Conservation (phyloP, 2,797 vertebrate species). For the Clarias pachynema region DNA sequence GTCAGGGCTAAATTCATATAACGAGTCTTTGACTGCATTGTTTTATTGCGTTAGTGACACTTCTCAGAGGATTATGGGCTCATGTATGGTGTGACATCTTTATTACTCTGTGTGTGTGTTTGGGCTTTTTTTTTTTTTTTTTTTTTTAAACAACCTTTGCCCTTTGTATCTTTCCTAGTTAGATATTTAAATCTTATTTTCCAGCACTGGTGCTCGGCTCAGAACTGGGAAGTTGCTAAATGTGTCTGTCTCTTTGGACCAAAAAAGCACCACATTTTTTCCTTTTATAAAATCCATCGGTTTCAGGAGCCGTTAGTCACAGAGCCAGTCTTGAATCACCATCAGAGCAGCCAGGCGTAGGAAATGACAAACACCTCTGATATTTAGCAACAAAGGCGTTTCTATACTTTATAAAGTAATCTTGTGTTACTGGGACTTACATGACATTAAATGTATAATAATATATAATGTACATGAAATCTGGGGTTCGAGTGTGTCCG, state of each 20-base stretch:
- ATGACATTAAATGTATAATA: no score
- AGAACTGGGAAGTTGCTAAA: conserved; percentile 22
- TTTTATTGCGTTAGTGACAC: neutral
- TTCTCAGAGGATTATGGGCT: neutral
- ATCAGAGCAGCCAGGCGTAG: neutral
- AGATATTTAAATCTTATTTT: conserved; percentile 29
- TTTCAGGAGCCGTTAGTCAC: conserved; percentile 18
- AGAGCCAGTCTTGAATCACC: neutral
- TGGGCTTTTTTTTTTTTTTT: neutral
- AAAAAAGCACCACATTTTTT: conserved; percentile 39
- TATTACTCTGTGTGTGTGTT: neutral
- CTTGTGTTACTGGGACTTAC: neutral
- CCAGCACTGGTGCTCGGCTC: neutral
- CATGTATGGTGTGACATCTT: conserved; percentile 6
- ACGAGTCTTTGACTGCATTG: neutral
- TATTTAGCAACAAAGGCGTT: neutral
- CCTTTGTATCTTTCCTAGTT: conserved; percentile 26
- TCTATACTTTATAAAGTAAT: neutral
- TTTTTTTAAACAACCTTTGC: neutral
- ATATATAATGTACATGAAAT: neutral
- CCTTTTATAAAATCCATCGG: conserved; percentile 38
- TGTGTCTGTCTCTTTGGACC: conserved; percentile 22
- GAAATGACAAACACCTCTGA: neutral
- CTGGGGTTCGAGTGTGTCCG: neutral
- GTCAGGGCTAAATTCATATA: neutral